These are phyloP conservation scores for Bubo bubo DNA, from an alignment of 2,113 vertebrate genomes.

Conservation along the genomic window DNA sequence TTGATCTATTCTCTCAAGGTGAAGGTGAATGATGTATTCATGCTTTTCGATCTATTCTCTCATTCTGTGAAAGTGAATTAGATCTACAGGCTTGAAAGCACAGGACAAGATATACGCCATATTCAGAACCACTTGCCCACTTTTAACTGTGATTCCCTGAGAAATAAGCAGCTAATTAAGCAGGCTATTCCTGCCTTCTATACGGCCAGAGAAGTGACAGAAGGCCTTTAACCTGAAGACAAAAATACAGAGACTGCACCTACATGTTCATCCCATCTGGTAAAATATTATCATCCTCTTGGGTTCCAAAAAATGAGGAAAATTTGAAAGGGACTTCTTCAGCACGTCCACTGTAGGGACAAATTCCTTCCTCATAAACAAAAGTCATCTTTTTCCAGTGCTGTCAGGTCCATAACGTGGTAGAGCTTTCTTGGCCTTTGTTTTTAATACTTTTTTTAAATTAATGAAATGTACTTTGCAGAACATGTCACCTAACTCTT, in stretches of 20 bases:
- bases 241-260: background rate
- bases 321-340: background rate
- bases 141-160: background rate
- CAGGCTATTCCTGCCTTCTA: background rate
- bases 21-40: background rate
- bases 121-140: background rate
- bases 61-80: background rate
- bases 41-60: background rate
- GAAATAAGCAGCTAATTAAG: background rate
- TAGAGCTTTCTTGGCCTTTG: background rate
- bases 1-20: background rate
- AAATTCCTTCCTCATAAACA: background rate
- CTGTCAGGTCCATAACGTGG: background rate
- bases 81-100: background rate
- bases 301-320: background rate
- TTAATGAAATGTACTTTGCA: background rate
- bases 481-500: background rate
- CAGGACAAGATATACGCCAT: background rate
- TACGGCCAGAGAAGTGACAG: background rate
- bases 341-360: background rate
- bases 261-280: background rate
- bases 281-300: background rate
- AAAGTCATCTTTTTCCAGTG: background rate
- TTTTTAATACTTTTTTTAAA: background rate
- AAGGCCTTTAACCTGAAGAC: background rate